Percentiles rank a stretch among this genome's conserved stretches.
These are phyloP conservation scores for Anseranas semipalmata DNA, from an alignment of 2,113 vertebrate genomes.

Conservation along the genomic window DNA sequence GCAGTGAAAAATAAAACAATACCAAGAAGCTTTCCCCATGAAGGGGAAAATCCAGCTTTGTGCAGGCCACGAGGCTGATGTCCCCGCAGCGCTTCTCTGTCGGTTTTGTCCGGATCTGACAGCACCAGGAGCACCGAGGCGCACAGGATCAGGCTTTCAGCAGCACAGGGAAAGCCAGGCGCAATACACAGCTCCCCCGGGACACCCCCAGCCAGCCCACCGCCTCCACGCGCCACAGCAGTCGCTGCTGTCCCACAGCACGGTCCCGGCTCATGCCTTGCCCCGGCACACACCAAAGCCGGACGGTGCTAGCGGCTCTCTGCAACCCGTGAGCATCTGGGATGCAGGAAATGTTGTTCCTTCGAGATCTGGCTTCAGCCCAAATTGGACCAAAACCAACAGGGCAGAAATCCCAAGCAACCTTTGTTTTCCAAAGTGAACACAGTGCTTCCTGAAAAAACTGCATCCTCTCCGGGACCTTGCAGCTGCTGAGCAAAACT, in stretches of 20 bases:
- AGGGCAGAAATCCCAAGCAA: not conserved
- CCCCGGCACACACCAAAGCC: fast-evolving
- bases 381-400: constrained; percentile 9
- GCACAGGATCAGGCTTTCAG: not conserved
- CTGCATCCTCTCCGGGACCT: not conserved
- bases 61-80: fast-evolving
- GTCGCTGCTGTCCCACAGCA: not conserved
- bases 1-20: not conserved
- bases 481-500: not conserved
- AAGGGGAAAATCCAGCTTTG: not conserved
- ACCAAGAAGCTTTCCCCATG: fast-evolving
- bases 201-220: not conserved
- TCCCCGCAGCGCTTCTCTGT: not conserved
- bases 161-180: fast-evolving
- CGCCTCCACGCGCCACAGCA: no score
- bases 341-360: not conserved
- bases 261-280: not conserved
- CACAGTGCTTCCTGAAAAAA: not conserved
- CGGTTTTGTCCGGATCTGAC: fast-evolving
- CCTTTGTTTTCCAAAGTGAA: not conserved
- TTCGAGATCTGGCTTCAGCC: not conserved
- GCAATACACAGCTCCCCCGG: fast-evolving
- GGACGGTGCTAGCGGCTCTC: not conserved
- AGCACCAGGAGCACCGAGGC: not conserved
- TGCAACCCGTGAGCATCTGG: not conserved